Evolutionary conservation across 2,797 vertebrate species (phyloP).

Genomic region (Oreonectes daqikongensis): DNA sequence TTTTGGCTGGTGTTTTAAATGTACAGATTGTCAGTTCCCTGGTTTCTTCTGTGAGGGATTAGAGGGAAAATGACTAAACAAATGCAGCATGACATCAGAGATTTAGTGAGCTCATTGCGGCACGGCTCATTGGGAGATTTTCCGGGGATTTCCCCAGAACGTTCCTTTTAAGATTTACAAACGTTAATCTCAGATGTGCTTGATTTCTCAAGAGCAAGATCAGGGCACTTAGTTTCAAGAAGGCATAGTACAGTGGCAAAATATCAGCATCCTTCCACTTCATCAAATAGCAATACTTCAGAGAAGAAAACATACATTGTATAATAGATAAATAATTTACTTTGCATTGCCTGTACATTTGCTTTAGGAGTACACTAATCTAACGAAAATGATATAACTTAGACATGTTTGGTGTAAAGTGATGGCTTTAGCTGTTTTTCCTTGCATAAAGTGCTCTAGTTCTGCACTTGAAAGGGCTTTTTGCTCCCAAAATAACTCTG

Average conservation of each 20-base stretch:
- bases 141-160: constrained; percentile 12
- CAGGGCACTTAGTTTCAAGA: not conserved
- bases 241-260: not conserved
- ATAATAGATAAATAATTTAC: no score
- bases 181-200: constrained; percentile 14
- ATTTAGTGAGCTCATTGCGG: constrained; percentile 14
- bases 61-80: constrained; percentile 2
- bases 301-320: not conserved
- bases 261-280: not conserved
- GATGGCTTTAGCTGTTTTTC: not conserved
- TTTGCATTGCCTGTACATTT: not conserved
- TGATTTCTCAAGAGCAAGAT: constrained; percentile 29
- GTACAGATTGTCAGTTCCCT: not conserved
- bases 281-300: not conserved
- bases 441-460: not conserved
- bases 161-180: constrained; percentile 4
- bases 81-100: not conserved
- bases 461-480: constrained; percentile 2
- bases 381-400: no score
- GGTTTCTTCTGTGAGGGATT: not conserved
- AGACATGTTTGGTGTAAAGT: not conserved
- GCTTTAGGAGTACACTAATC: not conserved
- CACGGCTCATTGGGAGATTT: not conserved
- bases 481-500: not conserved
- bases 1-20: constrained; percentile 4